Percentiles rank a stretch among this genome's conserved stretches.
Conservation (phyloP, 2,113 vertebrate genomes). For the Plecotus auritus region DNA sequence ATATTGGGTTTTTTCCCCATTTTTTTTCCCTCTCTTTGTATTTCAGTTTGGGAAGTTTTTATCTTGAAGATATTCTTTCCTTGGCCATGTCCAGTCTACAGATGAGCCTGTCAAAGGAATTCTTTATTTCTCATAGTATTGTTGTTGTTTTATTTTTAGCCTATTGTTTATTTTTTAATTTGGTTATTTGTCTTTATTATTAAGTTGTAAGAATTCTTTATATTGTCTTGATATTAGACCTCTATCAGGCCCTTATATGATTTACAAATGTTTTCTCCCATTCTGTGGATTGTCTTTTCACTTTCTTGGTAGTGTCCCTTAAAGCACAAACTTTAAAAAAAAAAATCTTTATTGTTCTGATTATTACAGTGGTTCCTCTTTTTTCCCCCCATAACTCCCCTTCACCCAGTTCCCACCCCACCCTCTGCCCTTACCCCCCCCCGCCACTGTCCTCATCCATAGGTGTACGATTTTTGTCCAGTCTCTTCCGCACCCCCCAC, state of each 20-base stretch:
- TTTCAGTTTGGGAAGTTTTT: neutral
- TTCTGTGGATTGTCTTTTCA: neutral
- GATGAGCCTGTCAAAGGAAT: neutral
- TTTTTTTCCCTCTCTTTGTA: neutral
- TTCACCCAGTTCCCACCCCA: too few species aligned
- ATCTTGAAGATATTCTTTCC: neutral
- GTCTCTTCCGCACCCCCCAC: too few species aligned
- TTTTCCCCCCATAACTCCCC: too few species aligned
- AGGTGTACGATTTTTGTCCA: too few species aligned
- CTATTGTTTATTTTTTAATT: neutral
- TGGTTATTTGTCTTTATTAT: neutral
- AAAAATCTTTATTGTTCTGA: too few species aligned
- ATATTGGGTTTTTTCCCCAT: too few species aligned
- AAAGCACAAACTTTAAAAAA: neutral
- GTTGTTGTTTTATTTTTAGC: neutral
- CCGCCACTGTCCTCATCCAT: too few species aligned
- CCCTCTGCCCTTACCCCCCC: too few species aligned
- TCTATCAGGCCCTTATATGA: neutral
- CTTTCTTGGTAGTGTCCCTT: neutral
- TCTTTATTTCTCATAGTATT: neutral
- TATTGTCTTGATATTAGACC: neutral
- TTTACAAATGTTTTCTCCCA: neutral
- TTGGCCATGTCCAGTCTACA: neutral
- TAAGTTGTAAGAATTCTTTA: neutral
- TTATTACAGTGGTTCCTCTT: too few species aligned